phyloP scores from a whole-genome alignment of 2,888 invertebrate species.

The Ochropleura plecta region DNA sequence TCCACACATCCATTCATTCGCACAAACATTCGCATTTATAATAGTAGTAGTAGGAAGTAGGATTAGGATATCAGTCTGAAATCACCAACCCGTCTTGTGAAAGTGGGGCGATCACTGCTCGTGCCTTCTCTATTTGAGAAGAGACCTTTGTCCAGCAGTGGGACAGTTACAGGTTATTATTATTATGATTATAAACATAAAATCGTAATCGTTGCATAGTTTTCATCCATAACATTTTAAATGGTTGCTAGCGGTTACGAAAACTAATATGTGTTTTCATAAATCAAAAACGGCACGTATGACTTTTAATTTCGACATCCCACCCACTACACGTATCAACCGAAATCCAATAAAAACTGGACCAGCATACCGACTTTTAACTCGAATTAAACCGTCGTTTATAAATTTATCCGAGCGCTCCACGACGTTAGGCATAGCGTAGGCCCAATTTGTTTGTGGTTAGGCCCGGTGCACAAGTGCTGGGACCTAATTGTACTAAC shows the following conservation, averaged over 20 bases:
- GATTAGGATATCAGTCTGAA: no score
- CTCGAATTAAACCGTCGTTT: conserved; percentile 54
- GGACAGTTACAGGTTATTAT: no score
- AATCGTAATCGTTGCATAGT: not conserved
- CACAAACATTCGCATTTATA: no score
- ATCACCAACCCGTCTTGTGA: no score
- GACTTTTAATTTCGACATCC: not conserved
- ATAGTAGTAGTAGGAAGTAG: no score
- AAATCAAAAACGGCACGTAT: conserved; percentile 1
- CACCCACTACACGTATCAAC: not conserved
- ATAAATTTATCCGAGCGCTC: conserved; percentile 58
- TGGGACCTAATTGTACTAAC: conserved; percentile 70
- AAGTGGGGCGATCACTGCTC: no score
- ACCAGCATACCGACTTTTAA: conserved; percentile 35
- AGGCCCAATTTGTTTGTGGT: conserved; percentile 74
- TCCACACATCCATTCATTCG: no score
- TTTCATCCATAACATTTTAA: not conserved
- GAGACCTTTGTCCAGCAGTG: no score
- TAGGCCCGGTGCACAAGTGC: conserved; percentile 68
- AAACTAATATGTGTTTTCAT: not conserved
- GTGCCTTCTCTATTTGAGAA: no score
- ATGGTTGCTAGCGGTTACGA: not conserved
- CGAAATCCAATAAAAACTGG: conserved; percentile 30
- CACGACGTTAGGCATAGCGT: conserved; percentile 57
- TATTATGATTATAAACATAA: not conserved